Base-by-base conservation (phyloP, 2,888 invertebrate species). In the Artemia sp. region DNA sequence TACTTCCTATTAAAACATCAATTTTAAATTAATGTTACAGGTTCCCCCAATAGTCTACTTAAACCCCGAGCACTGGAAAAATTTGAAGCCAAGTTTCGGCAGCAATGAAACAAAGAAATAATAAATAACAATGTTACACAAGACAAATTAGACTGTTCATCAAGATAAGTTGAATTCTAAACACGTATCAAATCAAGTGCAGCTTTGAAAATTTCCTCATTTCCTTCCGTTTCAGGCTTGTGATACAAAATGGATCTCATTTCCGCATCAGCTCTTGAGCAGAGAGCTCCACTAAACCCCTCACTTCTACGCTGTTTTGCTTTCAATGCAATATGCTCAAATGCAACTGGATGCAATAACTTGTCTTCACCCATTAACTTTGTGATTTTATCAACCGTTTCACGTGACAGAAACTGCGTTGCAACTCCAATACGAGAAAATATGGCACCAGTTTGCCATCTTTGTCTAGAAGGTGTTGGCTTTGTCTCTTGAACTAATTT, bases 101-200 rank as follows among this genome's bases (percentile, higher is more conserved):
- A 38, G 38, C 38, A 38, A 38, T 38, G 38, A 38, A 6, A 1
- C 38, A 38, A 38, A 38, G 38, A 38, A 38, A 38, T 38, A 38
- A 38, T 38, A 38, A 38, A 38, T 38, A 38, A 4, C 38, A 5
- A 38, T 38, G 6, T 2, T 38, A 38, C 38, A 38, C 38, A 2
- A 38, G 1, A 4, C 38, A 38, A 38, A 38, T 38, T 38, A 38
- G 38, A 38, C 38, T 38, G 38, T 6, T 38, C 38, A 38, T 38
- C 38, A 38, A 38, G 6, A 38, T 38, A 38, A 38, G 38, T 3
- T 38, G 38, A 38, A 38, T 38, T 5, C 38, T 38, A 38, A n/a
- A 58, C 64, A 19, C 64, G n/a, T n/a, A 58, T n/a, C 64, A 58
- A 58, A n/a, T 58, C 64, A 58, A 58, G 64, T 24, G 64, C 64